A percentile compares a stretch with the other conserved stretches of the same genome.
phyloP scores from a whole-genome alignment of 2,797 vertebrate genomes.

The Coranthus polyacanthus region DNA sequence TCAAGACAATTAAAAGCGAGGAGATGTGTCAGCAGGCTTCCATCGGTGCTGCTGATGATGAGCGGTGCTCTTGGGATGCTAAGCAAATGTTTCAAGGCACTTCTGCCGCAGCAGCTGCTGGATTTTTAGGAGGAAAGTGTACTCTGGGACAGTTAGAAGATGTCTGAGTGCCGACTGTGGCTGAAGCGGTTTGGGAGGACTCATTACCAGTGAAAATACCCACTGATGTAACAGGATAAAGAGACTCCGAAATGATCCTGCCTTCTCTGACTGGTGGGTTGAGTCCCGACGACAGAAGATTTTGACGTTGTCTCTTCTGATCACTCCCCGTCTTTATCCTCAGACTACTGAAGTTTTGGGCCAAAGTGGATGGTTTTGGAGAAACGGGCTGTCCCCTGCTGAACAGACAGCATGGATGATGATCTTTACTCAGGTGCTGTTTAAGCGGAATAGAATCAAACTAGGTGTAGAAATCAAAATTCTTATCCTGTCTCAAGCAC shows the following conservation, averaged over 20 bases:
- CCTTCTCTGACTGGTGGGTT: neutral
- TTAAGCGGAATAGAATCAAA: conserved; percentile 2
- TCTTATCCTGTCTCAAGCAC: conserved; percentile 30
- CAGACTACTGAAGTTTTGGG: conserved; percentile 38
- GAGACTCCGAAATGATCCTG: neutral
- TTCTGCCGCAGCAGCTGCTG: conserved; percentile 42
- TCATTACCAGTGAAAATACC: conserved; percentile 21
- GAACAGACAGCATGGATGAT: neutral
- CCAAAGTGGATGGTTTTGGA: conserved; percentile 7
- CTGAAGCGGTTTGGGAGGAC: conserved; percentile 5
- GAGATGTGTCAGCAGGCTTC: conserved; percentile 34
- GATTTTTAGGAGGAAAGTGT: neutral
- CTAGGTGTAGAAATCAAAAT: neutral
- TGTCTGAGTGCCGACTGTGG: conserved; percentile 5
- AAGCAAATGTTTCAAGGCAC: conserved; percentile 51
- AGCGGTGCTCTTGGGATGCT: conserved; percentile 35
- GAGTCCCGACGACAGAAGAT: neutral
- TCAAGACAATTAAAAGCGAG: conserved; percentile 38
- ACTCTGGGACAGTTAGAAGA: neutral
- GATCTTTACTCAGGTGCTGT: conserved; percentile 16
- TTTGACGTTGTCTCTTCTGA: neutral
- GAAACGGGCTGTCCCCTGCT: conserved; percentile 2
- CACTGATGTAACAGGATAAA: neutral
- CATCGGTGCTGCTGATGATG: conserved; percentile 39
- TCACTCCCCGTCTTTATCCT: conserved; percentile 3